Percentiles rank a stretch among this genome's conserved stretches.
Conservation (phyloP, 1,140 invertebrate species). For the Aphidius gifuensis region DNA sequence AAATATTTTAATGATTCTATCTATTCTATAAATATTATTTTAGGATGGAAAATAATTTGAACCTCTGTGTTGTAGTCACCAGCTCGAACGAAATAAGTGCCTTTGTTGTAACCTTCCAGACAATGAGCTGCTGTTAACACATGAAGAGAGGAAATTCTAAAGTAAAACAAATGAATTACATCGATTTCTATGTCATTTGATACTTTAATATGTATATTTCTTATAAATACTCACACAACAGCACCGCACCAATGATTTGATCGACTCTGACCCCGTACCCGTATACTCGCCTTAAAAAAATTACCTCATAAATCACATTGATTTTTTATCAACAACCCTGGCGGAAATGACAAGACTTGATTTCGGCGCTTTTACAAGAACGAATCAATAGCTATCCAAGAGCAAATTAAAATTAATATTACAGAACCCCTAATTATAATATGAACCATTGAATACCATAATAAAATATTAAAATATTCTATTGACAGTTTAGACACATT, state of each 20-base stretch:
- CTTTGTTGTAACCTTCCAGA: conserved; percentile 65
- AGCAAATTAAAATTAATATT: no score
- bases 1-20: not conserved
- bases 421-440: no score
- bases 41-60: conserved; percentile 18
- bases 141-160: conserved; percentile 60
- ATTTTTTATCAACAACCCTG: conserved; percentile 13
- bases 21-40: not conserved
- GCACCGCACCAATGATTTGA: conserved; percentile 76
- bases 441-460: no score
- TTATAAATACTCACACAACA: conserved; percentile 51
- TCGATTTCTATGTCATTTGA: no score
- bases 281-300: conserved; percentile 64
- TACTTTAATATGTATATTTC: no score
- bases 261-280: conserved; percentile 59
- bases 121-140: conserved; percentile 81
- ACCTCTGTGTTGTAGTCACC: conserved; percentile 72
- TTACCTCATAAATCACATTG: conserved; percentile 5
- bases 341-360: no score
- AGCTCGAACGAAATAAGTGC: conserved; percentile 65
- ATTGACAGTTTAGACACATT: no score
- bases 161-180: no score
- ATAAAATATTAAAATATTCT: no score
- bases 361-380: no score
- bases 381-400: no score